Evolutionary conservation across 2,113 vertebrate genomes (phyloP), one percentile per base, ranked within the genome.

Genomic region (Gymnarchus niloticus): DNA sequence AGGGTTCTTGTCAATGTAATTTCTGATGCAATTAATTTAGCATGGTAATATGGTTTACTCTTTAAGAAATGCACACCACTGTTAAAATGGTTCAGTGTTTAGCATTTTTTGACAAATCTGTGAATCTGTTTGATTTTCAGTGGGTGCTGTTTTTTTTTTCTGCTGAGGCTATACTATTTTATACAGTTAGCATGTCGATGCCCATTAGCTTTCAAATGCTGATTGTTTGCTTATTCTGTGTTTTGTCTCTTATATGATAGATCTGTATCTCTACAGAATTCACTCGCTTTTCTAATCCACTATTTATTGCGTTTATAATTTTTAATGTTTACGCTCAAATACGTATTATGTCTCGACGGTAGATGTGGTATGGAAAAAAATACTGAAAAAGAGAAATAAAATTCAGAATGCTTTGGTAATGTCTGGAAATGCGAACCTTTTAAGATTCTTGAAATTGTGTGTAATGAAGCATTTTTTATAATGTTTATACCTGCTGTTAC

Each of bases 301-400:
- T 84, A 85, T 85, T 76, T 85, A 85, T 85, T 77, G 21, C 49
- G 37, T 69, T 69, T n/a, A n/a, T n/a, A n/a, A 83, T 83, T 33
- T 83, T 83, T 56, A 25, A 33, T n/a, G 41, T 56, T 21, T 83
- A 56, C 52, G n/a, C 52, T 56, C 33, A 65, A 56, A 6, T 56
- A 83, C 33, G 52, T 25, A 83, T 56, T 56, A 51, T 48, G 33
- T 54, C 83, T 84, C 23, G 21, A 77, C 44, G 48, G 65, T 7
- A 76, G 81, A 25, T 80, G 77, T n/a, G n/a, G 56, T 65, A 69
- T 48, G 44, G 83, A 49, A 51, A 14, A 25, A 85, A 54, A 85
- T 25, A 19, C 25, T 85, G 10, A 54, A 54, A 76, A 84, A 84
- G 65, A 52, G 23, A 59, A 83, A 49, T 51, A 84, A 84, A 56